Percentiles rank a stretch among this genome's conserved stretches.
These are phyloP conservation scores for sheep (Ovis aries) DNA, from an alignment of 2,113 vertebrate genomes.

Conservation along the genomic window ARS-UI_Ramb_v3.0 NC_056070.1:55713501-55714000, in stretches of 20 bases:
- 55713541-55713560: conserved; percentile 95
- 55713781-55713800: neutral
- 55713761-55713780: neutral
- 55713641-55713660: conserved; percentile 94
- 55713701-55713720: neutral
- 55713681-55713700: conserved; percentile 87
- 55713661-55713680: conserved; percentile 96
- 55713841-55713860: neutral
- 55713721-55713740: neutral
- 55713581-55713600: conserved; percentile 99
- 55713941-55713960: neutral
- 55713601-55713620: conserved; percentile 93
- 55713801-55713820: neutral
- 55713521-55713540: conserved; percentile 99
- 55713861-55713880: neutral
- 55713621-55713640: conserved; percentile 96
- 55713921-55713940: neutral
- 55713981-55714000: neutral
- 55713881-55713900: conserved; percentile 35
- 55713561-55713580: conserved; percentile 96
- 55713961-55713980: neutral
- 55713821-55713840: neutral
- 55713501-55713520: conserved; percentile 98
- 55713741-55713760: neutral
- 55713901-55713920: neutral